phyloP scores from a whole-genome alignment of 2,113 vertebrate genomes.

The Fulica atra region DNA sequence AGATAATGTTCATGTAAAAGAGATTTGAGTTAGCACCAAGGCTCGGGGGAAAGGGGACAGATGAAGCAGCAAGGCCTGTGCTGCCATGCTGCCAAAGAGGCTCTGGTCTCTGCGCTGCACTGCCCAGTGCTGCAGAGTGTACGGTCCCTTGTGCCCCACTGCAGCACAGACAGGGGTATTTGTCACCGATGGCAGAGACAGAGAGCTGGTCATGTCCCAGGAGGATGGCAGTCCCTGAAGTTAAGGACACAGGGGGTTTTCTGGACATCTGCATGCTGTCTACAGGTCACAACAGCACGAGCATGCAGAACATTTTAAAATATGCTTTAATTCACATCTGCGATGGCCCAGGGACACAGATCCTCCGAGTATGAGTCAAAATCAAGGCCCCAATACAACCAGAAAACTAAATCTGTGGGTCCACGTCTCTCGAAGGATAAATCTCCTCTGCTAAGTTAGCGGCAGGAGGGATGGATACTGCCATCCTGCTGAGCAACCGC shows the following conservation, averaged over 20 bases:
- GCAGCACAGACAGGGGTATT: background rate
- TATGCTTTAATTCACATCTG: background rate
- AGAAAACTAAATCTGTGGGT: background rate
- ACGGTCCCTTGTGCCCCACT: background rate
- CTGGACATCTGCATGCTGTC: background rate
- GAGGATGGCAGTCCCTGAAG: background rate
- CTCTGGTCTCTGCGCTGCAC: background rate
- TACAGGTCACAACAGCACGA: background rate
- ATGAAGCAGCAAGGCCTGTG: background rate
- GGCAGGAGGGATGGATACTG: background rate
- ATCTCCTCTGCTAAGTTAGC: background rate
- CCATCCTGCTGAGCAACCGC: background rate
- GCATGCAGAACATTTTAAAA: background rate
- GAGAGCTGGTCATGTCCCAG: background rate
- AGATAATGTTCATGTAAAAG: background rate
- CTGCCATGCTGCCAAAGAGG: background rate
- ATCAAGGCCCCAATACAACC: background rate
- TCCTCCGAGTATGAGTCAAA: background rate
- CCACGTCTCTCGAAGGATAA: background rate
- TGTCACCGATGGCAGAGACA: fast-evolving
- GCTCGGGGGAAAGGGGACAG: background rate
- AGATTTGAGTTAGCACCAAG: background rate
- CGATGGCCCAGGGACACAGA: background rate
- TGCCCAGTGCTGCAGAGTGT: background rate
- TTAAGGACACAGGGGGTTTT: background rate